phyloP scores from a whole-genome alignment of 2,797 vertebrate species.

The Siniperca scherzeri region DNA sequence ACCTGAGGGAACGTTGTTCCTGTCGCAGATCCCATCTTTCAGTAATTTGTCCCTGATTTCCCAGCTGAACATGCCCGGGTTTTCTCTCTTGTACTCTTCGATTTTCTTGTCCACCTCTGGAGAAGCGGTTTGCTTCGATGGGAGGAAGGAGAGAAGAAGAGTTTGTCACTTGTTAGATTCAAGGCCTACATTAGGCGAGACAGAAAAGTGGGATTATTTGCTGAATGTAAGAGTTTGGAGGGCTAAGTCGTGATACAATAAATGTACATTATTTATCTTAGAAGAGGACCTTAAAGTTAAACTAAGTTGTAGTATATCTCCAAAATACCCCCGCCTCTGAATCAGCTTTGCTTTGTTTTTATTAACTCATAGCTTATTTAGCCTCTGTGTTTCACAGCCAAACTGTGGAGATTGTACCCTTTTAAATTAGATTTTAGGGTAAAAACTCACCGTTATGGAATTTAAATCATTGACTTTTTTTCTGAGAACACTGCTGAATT shows the following conservation, averaged over 20 bases:
- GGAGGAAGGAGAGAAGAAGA: neutral
- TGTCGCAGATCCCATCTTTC: slow-evolving; percentile 97
- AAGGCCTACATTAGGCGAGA: neutral
- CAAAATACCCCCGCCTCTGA: neutral
- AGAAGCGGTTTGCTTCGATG: slow-evolving; percentile 94
- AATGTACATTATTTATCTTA: neutral
- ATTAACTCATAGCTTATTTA: neutral
- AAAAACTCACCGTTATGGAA: neutral
- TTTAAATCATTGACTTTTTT: neutral
- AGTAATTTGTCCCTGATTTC: slow-evolving; percentile 98
- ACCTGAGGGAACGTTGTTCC: slow-evolving; percentile 98
- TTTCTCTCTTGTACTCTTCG: slow-evolving; percentile 97
- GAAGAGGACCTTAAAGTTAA: slow-evolving; percentile 8
- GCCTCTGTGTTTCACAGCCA: no score
- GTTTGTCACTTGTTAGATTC: neutral
- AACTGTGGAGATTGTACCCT: neutral
- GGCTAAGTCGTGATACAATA: neutral
- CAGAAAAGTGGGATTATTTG: neutral
- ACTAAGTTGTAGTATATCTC: neutral
- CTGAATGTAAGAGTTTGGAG: neutral
- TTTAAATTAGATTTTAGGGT: neutral
- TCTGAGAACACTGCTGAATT: neutral
- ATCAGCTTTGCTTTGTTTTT: neutral
- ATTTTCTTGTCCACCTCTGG: slow-evolving; percentile 99
- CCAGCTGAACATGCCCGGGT: slow-evolving; percentile 99